Conservation (phyloP, 2,797 vertebrate genomes). For the Apogon hyalosoma region DNA sequence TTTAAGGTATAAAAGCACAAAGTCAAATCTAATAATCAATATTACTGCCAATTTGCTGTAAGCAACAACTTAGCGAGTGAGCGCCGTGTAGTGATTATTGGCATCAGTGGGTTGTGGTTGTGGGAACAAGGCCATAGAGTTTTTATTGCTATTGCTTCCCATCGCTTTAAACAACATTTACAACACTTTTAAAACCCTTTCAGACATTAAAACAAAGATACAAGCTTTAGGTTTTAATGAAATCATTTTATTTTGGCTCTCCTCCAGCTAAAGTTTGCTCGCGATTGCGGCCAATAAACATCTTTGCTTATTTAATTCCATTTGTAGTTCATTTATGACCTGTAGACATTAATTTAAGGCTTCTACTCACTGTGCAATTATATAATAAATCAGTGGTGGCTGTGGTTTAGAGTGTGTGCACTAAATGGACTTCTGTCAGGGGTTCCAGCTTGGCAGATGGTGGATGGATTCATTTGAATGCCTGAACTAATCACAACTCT, state of each 20-base stretch:
- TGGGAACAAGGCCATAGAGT: conserved; percentile 56
- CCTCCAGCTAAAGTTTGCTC: conserved; percentile 54
- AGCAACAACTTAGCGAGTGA: conserved; percentile 34
- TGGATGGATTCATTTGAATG: conserved; percentile 25
- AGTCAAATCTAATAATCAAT: conserved; percentile 23
- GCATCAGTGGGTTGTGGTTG: conserved; percentile 58
- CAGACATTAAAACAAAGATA: conserved; percentile 68
- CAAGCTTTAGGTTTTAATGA: conserved; percentile 67
- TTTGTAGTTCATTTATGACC: conserved; percentile 65
- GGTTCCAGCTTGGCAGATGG: conserved; percentile 55
- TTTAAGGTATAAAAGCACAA: conserved; percentile 25
- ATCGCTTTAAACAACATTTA: conserved; percentile 71
- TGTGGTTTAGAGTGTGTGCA: conserved; percentile 51
- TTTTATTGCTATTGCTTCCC: conserved; percentile 72
- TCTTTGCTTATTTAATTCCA: conserved; percentile 69
- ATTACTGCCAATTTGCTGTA: conserved; percentile 37
- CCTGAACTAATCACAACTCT: conserved; percentile 26
- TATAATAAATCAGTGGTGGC: conserved; percentile 58
- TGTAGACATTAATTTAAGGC: conserved; percentile 65
- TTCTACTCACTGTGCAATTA: conserved; percentile 57
- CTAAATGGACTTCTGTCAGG: conserved; percentile 57
- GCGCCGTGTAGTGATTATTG: conserved; percentile 47
- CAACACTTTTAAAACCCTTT: conserved; percentile 62
- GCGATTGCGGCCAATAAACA: conserved; percentile 59
- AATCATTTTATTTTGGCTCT: conserved; percentile 64